phyloP scores from a whole-genome alignment of 1,140 invertebrate genomes.

The Eciton burchellii region DNA sequence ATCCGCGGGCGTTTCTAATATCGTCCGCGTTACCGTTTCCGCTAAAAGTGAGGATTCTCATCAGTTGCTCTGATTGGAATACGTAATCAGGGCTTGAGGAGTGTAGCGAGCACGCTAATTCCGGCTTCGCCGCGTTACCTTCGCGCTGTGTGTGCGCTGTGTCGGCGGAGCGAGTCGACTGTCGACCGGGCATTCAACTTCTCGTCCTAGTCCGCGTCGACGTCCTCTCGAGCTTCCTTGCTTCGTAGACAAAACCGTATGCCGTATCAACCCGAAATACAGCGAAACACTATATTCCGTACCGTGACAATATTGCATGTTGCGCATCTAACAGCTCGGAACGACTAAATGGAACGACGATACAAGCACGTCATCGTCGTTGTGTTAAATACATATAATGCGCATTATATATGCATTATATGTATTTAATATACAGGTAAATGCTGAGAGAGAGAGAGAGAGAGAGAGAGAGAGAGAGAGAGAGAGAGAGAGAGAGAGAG shows the following conservation, averaged over 20 bases:
- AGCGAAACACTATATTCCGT: neutral
- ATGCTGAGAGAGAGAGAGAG: no score
- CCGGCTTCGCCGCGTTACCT: constrained; percentile 56
- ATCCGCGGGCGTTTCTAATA: constrained; percentile 58
- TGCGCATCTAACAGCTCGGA: neutral
- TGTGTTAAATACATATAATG: constrained; percentile 75
- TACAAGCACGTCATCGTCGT: neutral
- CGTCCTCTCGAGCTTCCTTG: constrained; percentile 27
- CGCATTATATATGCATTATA: constrained; percentile 27
- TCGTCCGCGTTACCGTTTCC: constrained; percentile 51
- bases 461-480: no score
- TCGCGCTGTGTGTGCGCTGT: constrained; percentile 40
- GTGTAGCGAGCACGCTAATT: constrained; percentile 58
- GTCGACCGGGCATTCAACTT: constrained; percentile 44
- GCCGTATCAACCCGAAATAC: constrained; percentile 38
- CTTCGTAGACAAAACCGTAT: constrained; percentile 22
- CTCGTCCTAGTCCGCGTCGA: constrained; percentile 46
- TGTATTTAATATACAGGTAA: neutral
- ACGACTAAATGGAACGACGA: constrained; percentile 1
- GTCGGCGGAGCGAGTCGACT: constrained; percentile 28
- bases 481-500: no score
- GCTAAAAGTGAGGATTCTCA: constrained; percentile 70
- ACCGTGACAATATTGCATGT: constrained; percentile 17
- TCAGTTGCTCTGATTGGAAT: constrained; percentile 72
- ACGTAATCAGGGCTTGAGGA: constrained; percentile 69